Percentiles rank a stretch among this genome's conserved stretches.
Evolutionary conservation across 92 coral and sea anemone species (phyloP).

Genomic region (Siderastrea radians): DNA sequence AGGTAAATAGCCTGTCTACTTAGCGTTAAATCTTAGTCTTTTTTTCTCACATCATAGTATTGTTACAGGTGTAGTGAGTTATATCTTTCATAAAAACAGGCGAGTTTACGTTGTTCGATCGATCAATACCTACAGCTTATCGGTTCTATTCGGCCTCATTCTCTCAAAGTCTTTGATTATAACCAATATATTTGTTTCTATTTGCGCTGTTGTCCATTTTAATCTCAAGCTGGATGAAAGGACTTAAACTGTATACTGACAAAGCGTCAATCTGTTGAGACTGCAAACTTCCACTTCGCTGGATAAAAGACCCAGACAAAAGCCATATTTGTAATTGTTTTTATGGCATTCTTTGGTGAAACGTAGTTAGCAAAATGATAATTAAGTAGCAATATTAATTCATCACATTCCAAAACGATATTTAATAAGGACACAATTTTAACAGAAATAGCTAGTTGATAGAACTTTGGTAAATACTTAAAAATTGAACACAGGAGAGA

Average conservation of each 20-base stretch:
- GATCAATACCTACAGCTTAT: neutral
- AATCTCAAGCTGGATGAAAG: too few species aligned
- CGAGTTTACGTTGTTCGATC: neutral
- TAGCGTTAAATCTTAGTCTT: neutral
- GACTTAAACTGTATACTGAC: too few species aligned
- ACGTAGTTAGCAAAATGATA: too few species aligned
- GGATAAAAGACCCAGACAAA: neutral
- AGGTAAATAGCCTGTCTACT: neutral
- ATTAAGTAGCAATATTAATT: too few species aligned
- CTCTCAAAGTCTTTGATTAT: neutral
- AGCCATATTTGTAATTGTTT: slow-evolving; percentile 15
- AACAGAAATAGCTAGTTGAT: too few species aligned
- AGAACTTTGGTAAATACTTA: too few species aligned
- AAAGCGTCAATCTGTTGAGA: neutral
- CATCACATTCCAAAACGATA: too few species aligned
- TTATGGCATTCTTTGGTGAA: neutral
- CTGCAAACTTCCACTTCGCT: slow-evolving; percentile 1
- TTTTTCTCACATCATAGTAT: neutral
- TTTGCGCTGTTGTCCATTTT: neutral
- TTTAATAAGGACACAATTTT: too few species aligned
- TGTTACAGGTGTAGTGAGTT: neutral
- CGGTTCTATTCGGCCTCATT: neutral
- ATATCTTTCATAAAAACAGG: neutral
- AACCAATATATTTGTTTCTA: neutral
- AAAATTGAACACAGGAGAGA: too few species aligned